phyloP scores from a whole-genome alignment of 92 coral and sea anemone species.

The Parazoanthus darwini region DNA sequence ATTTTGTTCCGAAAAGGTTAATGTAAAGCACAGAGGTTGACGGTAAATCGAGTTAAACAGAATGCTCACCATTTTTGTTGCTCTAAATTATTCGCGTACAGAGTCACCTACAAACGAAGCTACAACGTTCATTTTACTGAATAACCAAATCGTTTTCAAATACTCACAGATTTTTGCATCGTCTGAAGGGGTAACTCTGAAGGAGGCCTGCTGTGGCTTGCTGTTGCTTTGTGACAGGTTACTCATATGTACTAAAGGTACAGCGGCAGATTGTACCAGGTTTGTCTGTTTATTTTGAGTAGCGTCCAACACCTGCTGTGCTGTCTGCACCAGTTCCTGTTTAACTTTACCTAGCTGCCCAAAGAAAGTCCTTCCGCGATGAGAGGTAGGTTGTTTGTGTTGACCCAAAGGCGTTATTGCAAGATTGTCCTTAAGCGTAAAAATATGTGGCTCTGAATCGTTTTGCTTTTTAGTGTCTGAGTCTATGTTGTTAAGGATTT shows the following conservation, averaged over 20 bases:
- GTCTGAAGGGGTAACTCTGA: not conserved
- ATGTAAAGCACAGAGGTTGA: too few relatives aligned
- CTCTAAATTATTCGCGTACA: too few relatives aligned
- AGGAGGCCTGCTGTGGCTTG: not conserved
- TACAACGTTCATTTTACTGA: too few relatives aligned
- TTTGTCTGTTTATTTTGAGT: not conserved
- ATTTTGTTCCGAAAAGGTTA: too few relatives aligned
- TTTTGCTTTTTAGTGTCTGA: not conserved
- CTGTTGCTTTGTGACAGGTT: not conserved
- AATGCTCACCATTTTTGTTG: too few relatives aligned
- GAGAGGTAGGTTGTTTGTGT: not conserved
- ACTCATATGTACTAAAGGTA: not conserved
- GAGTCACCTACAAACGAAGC: too few relatives aligned
- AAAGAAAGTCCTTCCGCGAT: not conserved
- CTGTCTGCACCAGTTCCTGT: not conserved
- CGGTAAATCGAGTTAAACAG: too few relatives aligned
- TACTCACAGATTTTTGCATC: conserved; percentile 30
- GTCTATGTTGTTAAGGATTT: conserved; percentile 50
- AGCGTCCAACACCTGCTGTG: not conserved
- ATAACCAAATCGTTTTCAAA: not conserved
- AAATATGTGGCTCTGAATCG: not conserved
- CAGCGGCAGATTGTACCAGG: not conserved
- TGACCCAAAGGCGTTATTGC: not conserved
- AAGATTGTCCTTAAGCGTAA: conserved; percentile 10
- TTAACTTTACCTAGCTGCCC: not conserved